A percentile compares a stretch with the other conserved stretches of the same genome.
Conservation (phyloP, 2,888 invertebrate species). For the Drosophila meridiana region DNA sequence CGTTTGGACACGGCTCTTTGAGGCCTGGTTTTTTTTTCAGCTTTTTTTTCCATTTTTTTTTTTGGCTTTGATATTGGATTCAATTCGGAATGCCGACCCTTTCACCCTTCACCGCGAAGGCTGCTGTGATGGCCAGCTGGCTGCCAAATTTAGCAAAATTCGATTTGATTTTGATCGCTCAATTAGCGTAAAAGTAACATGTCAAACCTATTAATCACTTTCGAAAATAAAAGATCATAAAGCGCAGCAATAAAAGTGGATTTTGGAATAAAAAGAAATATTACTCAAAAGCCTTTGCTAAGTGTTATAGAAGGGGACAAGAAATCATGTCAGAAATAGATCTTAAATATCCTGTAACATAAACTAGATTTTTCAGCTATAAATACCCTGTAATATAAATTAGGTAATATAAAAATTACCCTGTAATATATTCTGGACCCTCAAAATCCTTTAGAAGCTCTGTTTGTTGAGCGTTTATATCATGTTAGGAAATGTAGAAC, state of each 20-base stretch:
- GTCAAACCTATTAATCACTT: constrained; percentile 80
- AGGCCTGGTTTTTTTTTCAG: constrained; percentile 38
- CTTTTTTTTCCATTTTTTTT: constrained; percentile 19
- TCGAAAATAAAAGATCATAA: constrained; percentile 55
- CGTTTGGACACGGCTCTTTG: constrained; percentile 58
- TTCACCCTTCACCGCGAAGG: constrained; percentile 79
- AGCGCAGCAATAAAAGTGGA: not conserved
- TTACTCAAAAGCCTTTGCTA: constrained; percentile 8
- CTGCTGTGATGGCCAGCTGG: constrained; percentile 63
- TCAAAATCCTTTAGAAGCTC: too few relatives aligned
- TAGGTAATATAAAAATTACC: too few relatives aligned
- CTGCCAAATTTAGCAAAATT: constrained; percentile 70
- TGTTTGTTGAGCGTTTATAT: too few relatives aligned
- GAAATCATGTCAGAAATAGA: constrained; percentile 1
- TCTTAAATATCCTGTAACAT: not conserved
- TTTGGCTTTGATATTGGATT: constrained; percentile 31
- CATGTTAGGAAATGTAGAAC: too few relatives aligned
- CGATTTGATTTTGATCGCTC: constrained; percentile 80
- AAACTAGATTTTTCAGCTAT: not conserved
- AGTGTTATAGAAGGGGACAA: constrained; percentile 11
- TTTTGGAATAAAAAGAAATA: not conserved
- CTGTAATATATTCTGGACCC: too few relatives aligned
- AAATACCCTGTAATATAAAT: not conserved
- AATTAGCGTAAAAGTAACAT: constrained; percentile 81
- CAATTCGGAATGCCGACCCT: constrained; percentile 54